Evolutionary conservation across 1,140 invertebrate genomes (phyloP).

Genomic region (Bombus balteatus): DNA sequence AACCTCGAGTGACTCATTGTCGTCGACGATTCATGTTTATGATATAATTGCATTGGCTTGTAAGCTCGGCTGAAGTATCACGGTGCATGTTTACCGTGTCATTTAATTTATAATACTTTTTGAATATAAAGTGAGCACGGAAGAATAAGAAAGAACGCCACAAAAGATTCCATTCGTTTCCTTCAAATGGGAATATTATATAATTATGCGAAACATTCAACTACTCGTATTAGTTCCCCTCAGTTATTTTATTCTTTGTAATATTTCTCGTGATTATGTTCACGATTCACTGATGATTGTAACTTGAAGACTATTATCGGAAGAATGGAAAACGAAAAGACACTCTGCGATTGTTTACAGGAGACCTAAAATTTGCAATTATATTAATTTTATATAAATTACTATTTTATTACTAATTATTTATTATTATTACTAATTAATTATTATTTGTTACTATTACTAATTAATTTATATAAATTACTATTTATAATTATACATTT

Average conservation of each 20-base stretch:
- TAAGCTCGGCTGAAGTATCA: not conserved
- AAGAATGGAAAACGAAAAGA: not conserved
- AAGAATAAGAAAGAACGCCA: not conserved
- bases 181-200: not conserved
- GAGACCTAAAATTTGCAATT: too few relatives aligned
- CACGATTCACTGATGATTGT: not conserved
- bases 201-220: not conserved
- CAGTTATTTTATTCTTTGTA: not conserved
- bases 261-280: not conserved
- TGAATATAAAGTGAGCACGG: not conserved
- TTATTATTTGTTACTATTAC: too few relatives aligned
- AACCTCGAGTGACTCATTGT: not conserved
- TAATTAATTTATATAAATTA: too few relatives aligned
- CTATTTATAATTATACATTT: too few relatives aligned
- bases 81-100: not conserved
- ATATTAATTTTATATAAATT: too few relatives aligned
- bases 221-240: not conserved
- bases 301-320: not conserved
- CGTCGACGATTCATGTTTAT: not conserved
- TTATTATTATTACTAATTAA: too few relatives aligned
- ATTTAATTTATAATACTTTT: not conserved
- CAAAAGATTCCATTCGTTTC: not conserved
- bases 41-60: not conserved
- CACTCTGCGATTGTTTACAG: too few relatives aligned
- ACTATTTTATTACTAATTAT: too few relatives aligned